phyloP scores from a whole-genome alignment of 2,797 vertebrate species.

The Megalops cyprinoides region DNA sequence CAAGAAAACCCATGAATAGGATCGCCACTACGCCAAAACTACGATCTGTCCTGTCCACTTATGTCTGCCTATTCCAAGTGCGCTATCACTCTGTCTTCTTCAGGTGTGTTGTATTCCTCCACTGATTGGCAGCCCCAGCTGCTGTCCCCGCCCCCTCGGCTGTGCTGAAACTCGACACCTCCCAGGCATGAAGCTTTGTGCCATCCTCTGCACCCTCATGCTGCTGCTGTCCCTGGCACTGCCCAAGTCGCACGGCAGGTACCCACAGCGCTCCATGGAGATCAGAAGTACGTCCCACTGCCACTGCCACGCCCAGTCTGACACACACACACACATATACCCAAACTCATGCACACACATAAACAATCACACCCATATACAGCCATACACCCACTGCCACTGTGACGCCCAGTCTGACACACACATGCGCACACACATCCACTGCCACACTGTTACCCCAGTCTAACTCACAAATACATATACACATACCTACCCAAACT shows the following conservation, averaged over 20 bases:
- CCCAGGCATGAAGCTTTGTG: conserved; percentile 62
- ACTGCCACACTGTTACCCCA: no score
- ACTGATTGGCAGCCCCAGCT: no score
- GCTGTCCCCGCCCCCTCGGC: neutral
- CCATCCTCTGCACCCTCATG: conserved; percentile 63
- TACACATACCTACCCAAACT: no score
- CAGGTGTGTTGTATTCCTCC: conserved; percentile 27
- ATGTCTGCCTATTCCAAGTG: no score
- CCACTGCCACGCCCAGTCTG: neutral
- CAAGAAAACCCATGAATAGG: no score
- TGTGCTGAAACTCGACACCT: neutral
- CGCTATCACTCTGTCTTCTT: neutral
- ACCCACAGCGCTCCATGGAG: conserved; percentile 60
- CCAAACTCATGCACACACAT: no score
- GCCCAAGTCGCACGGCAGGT: conserved; percentile 33
- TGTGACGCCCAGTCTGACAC: no score
- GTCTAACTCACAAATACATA: no score
- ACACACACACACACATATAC: neutral
- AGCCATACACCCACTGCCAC: neutral
- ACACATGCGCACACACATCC: no score
- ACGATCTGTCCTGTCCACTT: no score
- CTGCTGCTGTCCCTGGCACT: conserved; percentile 66
- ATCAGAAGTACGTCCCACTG: conserved; percentile 67
- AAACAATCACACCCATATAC: no score
- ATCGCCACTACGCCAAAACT: no score